phyloP scores from a whole-genome alignment of 35 echinoderm and acorn worm genomes.

The Lytechinus pictus region DNA sequence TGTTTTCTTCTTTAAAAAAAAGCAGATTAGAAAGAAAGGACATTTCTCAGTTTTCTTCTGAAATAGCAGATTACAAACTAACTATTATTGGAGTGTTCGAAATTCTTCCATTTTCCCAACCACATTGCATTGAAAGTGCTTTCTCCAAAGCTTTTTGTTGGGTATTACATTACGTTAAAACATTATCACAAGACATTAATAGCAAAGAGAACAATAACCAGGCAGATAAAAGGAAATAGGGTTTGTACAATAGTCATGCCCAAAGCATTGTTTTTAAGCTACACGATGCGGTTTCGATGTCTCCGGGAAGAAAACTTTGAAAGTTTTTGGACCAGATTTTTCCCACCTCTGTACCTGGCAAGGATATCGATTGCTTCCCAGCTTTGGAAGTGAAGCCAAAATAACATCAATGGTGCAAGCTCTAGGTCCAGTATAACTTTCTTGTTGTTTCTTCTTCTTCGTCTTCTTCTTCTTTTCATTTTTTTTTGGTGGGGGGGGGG shows the following conservation, averaged over 20 bases:
- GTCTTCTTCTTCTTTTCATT: too few species aligned
- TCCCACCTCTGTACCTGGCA: not conserved
- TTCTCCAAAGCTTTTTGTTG: not conserved
- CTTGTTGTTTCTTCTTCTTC: too few species aligned
- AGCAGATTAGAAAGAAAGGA: not conserved
- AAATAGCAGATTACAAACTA: not conserved
- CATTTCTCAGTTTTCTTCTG: not conserved
- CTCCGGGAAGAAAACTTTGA: not conserved
- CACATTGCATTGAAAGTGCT: not conserved
- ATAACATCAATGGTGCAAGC: not conserved
- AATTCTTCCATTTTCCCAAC: not conserved
- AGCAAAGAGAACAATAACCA: not conserved
- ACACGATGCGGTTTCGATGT: not conserved
- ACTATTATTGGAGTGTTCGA: not conserved
- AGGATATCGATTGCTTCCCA: not conserved
- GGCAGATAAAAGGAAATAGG: not conserved
- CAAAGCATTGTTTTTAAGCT: slow-evolving; percentile 5
- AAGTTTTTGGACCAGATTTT: not conserved
- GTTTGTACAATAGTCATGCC: not conserved
- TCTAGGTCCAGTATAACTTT: not conserved
- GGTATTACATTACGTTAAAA: not conserved
- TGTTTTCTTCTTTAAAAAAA: too few species aligned
- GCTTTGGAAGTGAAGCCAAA: not conserved
- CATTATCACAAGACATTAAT: slow-evolving; percentile 13
- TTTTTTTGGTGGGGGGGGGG: too few species aligned